Evolutionary conservation across 1,140 invertebrate genomes (phyloP).

Genomic region (Lysiphlebus fabarum): DNA sequence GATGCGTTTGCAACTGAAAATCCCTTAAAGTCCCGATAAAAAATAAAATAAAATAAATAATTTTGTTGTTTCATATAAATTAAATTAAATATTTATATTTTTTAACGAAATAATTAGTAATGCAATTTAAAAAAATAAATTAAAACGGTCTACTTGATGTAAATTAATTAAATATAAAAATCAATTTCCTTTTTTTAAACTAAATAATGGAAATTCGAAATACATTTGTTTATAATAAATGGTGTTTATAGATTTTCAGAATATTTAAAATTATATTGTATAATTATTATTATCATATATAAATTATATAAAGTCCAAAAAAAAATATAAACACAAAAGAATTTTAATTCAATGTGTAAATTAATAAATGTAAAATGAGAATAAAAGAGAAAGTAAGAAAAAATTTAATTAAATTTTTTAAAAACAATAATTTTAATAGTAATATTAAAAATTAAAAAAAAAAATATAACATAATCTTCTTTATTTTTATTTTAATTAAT

Average conservation of each 20-base stretch:
- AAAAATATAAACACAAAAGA: conserved; percentile 38
- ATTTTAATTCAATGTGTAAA: conserved; percentile 40
- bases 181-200: conserved; percentile 2
- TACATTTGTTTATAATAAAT: not conserved
- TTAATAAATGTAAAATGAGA: conserved; percentile 39
- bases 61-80: conserved; percentile 10
- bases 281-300: conserved; percentile 12
- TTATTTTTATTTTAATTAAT: too few relatives aligned
- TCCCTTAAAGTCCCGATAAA: not conserved
- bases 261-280: not conserved
- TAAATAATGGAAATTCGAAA: conserved; percentile 14
- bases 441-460: conserved; percentile 10
- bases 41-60: conserved; percentile 12
- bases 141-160: not conserved
- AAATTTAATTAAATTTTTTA: conserved; percentile 33
- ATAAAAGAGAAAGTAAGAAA: conserved; percentile 32
- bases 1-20: conserved; percentile 27
- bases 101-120: not conserved
- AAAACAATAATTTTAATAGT: not conserved
- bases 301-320: conserved; percentile 26
- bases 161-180: conserved; percentile 13
- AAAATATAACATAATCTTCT: not conserved
- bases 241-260: not conserved
- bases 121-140: conserved; percentile 1
- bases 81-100: conserved; percentile 1